Base-by-base conservation (phyloP, 2,113 vertebrate species). In the Larimichthys polyactis region DNA sequence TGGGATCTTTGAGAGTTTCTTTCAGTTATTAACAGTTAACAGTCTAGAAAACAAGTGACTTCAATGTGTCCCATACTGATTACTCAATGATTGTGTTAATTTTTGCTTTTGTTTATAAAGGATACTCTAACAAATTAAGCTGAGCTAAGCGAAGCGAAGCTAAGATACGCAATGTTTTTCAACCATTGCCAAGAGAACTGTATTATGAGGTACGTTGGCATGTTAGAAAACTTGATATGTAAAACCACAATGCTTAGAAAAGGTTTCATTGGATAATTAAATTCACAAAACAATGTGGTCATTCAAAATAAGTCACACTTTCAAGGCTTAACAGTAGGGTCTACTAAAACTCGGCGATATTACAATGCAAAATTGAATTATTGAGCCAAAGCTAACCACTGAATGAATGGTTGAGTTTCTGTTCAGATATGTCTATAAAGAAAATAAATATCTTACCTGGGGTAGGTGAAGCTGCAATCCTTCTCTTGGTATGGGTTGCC, bases 391-490 rank as follows among this genome's bases (percentile, higher is more conserved):
- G 24, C 43, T 3, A 16, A 40, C 5, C 11, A 62, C 57, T 22
- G 29, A 16, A 40, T 12, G 3, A 27, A 46, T 46, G 44, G 44
- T 12, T 8, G 24, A 46, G n/a, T 58, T 71, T 12, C 15, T 57
- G 15, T 51, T 48, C 3, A 43, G 17, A n/a, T 44, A 12, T 27
- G 17, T 8, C 16, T 36, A 40, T 16, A 57, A 52, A 36, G 6
- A 16, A 75, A 24, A 29, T 6, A 19, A n/a, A 60, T 2, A 3
- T 83, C 85, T 91, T 95, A 99, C 98, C 97, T 99, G 98, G 0
- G 98, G 98, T 62, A 98, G 88, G 85, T 99, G 98, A 6, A 99
- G 92, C 91, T 99, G 98, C 22, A 99, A 95, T 49, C 98, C 98
- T 89, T 99, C 98, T 0, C 98, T 97, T 71, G 96, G 98, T 84